These are phyloP conservation scores for Zingel zingel DNA, from an alignment of 2,113 vertebrate species.

Conservation along the genomic window DNA sequence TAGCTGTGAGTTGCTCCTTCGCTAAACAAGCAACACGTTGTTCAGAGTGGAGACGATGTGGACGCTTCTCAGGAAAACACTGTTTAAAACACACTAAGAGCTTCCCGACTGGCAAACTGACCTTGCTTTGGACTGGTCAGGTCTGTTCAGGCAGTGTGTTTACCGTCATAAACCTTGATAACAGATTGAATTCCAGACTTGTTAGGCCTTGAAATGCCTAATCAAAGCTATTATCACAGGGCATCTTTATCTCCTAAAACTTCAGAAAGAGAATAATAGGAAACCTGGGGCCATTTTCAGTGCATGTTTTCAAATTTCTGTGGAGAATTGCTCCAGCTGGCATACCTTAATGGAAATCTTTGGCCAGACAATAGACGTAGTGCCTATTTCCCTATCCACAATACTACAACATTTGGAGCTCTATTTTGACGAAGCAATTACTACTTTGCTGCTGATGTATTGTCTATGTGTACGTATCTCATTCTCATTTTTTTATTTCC, in stretches of 20 bases:
- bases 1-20: neutral
- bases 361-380: neutral
- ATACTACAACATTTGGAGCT: neutral
- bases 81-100: constrained; percentile 19
- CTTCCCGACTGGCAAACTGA: constrained; percentile 41
- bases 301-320: neutral
- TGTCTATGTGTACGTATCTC: neutral
- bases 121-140: constrained; percentile 61
- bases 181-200: constrained; percentile 54
- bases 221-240: constrained; percentile 50
- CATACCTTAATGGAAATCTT: neutral
- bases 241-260: constrained; percentile 39
- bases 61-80: neutral
- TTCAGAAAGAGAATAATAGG: constrained; percentile 19
- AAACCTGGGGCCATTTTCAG: constrained; percentile 1
- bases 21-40: neutral
- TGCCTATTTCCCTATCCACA: neutral
- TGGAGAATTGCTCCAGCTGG: neutral
- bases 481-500: no score
- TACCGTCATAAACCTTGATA: constrained; percentile 71
- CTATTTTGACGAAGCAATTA: neutral
- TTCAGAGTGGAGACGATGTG: neutral
- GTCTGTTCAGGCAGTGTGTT: constrained; percentile 40
- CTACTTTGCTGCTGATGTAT: neutral
- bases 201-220: constrained; percentile 50